A percentile compares a stretch with the other conserved stretches of the same genome.
Conservation (phyloP, 2,888 invertebrate species). For the Sphaerophoria taeniata region DNA sequence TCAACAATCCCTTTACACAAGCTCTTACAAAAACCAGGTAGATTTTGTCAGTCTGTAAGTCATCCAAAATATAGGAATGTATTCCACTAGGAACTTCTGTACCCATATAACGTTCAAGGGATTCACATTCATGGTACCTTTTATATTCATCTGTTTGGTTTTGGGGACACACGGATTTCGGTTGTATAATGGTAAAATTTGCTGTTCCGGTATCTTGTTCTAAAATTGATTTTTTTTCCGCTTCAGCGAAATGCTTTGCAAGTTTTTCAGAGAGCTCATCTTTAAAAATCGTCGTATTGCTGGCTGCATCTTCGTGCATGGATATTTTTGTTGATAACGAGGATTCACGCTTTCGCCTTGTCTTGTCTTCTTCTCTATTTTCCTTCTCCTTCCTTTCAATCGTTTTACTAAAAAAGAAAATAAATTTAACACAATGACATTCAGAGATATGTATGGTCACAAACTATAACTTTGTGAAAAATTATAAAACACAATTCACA, state of each 20-base stretch:
- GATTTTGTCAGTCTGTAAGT: conserved; percentile 74
- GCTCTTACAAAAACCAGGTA: conserved; percentile 79
- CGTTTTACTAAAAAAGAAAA: not conserved
- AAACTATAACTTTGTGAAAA: too few relatives aligned
- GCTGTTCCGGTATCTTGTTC: conserved; percentile 76
- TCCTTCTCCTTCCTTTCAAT: not conserved
- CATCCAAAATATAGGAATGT: conserved; percentile 75
- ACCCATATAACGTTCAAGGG: conserved; percentile 74
- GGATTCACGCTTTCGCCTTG: conserved; percentile 40
- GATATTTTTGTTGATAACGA: not conserved
- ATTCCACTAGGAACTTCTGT: conserved; percentile 74
- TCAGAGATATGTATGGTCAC: too few relatives aligned
- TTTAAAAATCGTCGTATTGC: not conserved
- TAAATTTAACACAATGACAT: too few relatives aligned
- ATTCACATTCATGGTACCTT: conserved; percentile 76
- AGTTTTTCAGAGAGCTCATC: conserved; percentile 4
- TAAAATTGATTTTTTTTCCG: conserved; percentile 58
- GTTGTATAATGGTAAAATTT: conserved; percentile 74
- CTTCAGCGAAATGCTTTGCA: conserved; percentile 43
- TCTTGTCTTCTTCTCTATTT: conserved; percentile 35
- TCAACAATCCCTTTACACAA: conserved; percentile 77
- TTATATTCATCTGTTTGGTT: conserved; percentile 74
- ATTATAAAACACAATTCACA: too few relatives aligned
- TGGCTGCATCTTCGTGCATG: not conserved
- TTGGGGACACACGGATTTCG: conserved; percentile 73